Percentiles rank a stretch among this genome's conserved stretches.
These are phyloP conservation scores for Limnephilus marmoratus DNA, from an alignment of 2,888 invertebrate genomes.

Conservation along the genomic window DNA sequence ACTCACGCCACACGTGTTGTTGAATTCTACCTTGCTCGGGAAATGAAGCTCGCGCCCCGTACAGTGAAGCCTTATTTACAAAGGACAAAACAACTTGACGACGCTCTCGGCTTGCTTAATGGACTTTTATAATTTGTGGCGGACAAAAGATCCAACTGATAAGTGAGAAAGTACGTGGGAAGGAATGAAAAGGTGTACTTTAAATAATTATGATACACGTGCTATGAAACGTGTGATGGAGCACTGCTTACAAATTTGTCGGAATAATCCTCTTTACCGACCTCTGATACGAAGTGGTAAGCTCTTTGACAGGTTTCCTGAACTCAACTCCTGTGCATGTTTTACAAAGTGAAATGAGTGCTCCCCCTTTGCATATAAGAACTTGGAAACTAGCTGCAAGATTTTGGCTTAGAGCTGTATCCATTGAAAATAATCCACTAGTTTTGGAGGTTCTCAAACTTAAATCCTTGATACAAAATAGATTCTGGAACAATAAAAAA, in stretches of 20 bases:
- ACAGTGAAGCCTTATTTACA: background rate
- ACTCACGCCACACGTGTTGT: background rate
- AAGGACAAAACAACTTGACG: background rate
- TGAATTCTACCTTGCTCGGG: background rate
- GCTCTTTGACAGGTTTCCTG: background rate
- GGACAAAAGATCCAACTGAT: background rate
- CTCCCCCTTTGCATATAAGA: no score
- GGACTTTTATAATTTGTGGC: background rate
- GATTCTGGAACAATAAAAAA: no score
- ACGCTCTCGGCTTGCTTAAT: background rate
- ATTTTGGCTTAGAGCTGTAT: no score
- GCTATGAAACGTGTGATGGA: background rate
- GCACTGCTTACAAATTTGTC: background rate
- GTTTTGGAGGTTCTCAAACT: no score
- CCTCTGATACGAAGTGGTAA: background rate
- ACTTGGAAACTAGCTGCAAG: no score
- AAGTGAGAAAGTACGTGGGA: background rate
- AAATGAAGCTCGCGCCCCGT: background rate
- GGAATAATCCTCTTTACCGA: background rate
- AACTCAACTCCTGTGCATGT: no score
- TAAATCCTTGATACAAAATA: no score
- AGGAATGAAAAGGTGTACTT: background rate
- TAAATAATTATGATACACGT: background rate
- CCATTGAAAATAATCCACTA: no score
- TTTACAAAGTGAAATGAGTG: no score